Evolutionary conservation across 2,888 invertebrate species (phyloP).

Genomic region (Polydrusus pterygomalis): DNA sequence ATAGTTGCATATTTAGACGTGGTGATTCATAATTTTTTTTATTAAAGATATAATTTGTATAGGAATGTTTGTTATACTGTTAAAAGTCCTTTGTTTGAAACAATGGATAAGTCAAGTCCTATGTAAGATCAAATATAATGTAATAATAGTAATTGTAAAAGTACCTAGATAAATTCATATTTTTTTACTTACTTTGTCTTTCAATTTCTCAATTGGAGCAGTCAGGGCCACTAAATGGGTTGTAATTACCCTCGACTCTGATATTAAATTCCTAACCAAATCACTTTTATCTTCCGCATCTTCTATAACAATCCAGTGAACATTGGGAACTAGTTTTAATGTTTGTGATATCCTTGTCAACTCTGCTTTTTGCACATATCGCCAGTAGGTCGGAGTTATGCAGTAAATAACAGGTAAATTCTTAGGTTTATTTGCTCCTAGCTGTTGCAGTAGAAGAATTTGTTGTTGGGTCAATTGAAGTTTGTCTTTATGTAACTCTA

Average conservation of each 20-base stretch:
- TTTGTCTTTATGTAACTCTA: conserved; percentile 67
- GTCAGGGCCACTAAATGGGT: conserved; percentile 82
- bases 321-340: conserved; percentile 87
- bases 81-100: no score
- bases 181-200: conserved; percentile 72
- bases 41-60: no score
- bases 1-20: no score
- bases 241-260: conserved; percentile 75
- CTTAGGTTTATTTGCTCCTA: conserved; percentile 60
- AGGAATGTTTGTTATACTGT: no score
- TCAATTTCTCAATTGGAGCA: conserved; percentile 81
- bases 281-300: conserved; percentile 83
- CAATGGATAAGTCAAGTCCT: no score
- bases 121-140: no score
- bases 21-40: no score
- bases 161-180: no score
- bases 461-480: conserved; percentile 67
- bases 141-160: no score
- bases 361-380: conserved; percentile 95
- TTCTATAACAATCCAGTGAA: conserved; percentile 96
- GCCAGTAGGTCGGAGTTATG: conserved; percentile 92
- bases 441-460: conserved; percentile 65
- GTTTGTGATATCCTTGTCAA: conserved; percentile 93
- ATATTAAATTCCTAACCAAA: conserved; percentile 83
- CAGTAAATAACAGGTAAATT: conserved; percentile 85